Evolutionary conservation across 2,797 vertebrate species (phyloP), one percentile per base, ranked within the genome.

Genomic region (Cephalopachus bancanus): DNA sequence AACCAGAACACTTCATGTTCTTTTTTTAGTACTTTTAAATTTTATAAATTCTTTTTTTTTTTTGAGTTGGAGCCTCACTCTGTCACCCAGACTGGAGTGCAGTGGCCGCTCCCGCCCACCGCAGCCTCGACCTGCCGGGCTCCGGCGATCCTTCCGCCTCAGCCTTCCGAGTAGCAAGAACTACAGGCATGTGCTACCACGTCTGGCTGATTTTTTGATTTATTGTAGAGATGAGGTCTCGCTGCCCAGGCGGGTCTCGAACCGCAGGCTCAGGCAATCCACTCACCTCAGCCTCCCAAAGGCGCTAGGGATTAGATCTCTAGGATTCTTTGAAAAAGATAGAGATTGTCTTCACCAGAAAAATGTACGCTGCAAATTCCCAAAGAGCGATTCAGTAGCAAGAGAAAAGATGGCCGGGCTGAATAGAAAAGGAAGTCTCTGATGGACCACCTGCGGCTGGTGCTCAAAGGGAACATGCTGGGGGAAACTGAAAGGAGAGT

Each of bases 11-110:
- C 0, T 7, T 80, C 24, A 0, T 28, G 44, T 10, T 84, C 67
- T 92, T 89, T 55, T 78, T 94, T 76, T 10, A 59, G 65, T 20
- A 6, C 24, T 89, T 91, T 84, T 6, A 62, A 93, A 62, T 51
- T 28, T 33, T 72, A 24, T 6, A 10, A 44, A 20, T 16, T 80
- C 86, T 81, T 55, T 37, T 37, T 37, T 37, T 37, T 37, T 37
- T 37, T 37, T 37, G 37, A 2, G 37, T 37, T 37, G 37, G 37
- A 37, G 37, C 37, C 37, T 37, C 37, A 37, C 37, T 37, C 37
- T 37, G 37, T 37, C 37, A 3, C 37, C 37, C 37, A 37, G 37
- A 37, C 37, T 37, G 37, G 37, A 37, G 37, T 37, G 37, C 37
- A 37, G 37, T 37, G 37, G 37, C 37, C 37, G 37, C 37, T 37